These are phyloP conservation scores for Sipunculus nudus DNA, from an alignment of 2,888 invertebrate genomes.

Conservation along the genomic window DNA sequence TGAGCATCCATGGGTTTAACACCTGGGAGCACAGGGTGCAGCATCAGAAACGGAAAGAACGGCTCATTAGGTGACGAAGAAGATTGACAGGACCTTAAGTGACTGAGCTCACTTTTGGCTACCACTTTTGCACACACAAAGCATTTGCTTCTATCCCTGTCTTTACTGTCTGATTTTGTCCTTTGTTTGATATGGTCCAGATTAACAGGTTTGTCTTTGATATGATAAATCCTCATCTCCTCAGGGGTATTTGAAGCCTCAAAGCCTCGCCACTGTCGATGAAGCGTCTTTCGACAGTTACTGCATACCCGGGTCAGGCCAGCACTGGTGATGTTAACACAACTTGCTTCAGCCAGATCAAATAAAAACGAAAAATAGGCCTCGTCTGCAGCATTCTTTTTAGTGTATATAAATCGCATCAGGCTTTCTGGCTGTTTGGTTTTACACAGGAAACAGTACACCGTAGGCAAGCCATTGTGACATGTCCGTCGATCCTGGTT, in stretches of 20 bases:
- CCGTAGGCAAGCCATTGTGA: too few species aligned
- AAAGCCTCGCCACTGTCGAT: conserved; percentile 87
- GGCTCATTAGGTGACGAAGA: too few species aligned
- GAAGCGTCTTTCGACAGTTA: conserved; percentile 85
- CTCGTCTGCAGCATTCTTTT: conserved; percentile 84
- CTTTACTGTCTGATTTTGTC: too few species aligned
- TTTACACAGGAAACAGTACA: conserved; percentile 30
- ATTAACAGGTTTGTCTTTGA: conserved; percentile 27
- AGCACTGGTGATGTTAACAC: conserved; percentile 88
- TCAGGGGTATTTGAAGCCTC: conserved; percentile 66
- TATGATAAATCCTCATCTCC: conserved; percentile 54
- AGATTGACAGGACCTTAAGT: too few species aligned
- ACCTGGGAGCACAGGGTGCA: too few species aligned
- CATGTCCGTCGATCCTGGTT: background rate
- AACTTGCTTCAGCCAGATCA: conserved; percentile 80
- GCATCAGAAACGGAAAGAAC: too few species aligned
- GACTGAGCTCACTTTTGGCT: too few species aligned
- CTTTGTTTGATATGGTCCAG: too few species aligned
- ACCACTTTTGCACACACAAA: too few species aligned
- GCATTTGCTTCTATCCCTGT: too few species aligned
- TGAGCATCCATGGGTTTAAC: too few species aligned
- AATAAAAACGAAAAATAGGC: conserved; percentile 91
- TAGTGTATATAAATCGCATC: conserved; percentile 81
- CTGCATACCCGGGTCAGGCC: conserved; percentile 89
- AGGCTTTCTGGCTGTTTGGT: conserved; percentile 78